Conservation (phyloP, 2,797 vertebrate species). For the Mormyrus proboscirostris region DNA sequence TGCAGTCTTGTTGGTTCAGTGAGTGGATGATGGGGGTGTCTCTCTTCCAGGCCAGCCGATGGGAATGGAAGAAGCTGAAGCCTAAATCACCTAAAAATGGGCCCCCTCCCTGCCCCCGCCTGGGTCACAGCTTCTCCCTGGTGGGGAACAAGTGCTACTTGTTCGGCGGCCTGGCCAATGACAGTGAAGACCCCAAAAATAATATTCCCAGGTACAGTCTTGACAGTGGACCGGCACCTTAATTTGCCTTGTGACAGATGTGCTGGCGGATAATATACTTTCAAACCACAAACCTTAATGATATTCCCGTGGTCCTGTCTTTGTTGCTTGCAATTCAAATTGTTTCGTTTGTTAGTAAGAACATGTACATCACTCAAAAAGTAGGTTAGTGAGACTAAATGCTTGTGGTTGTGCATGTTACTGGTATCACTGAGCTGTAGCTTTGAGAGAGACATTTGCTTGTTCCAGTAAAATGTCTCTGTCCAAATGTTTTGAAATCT, state of each 20-base stretch:
- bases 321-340: background rate
- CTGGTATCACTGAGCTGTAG: background rate
- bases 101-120: slow-evolving; percentile 84
- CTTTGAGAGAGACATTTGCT: background rate
- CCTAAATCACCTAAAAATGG: slow-evolving; percentile 93
- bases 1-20: background rate
- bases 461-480: background rate
- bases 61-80: slow-evolving; percentile 96
- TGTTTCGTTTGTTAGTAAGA: background rate
- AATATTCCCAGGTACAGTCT: slow-evolving; percentile 84
- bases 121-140: slow-evolving; percentile 91
- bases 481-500: background rate
- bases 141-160: slow-evolving; percentile 95
- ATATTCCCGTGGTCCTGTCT: background rate
- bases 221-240: background rate
- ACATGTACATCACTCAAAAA: background rate
- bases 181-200: slow-evolving; percentile 94
- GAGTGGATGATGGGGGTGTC: background rate
- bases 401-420: background rate
- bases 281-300: background rate
- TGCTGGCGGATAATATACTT: background rate
- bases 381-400: background rate
- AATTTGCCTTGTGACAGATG: background rate
- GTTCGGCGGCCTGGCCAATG: slow-evolving; percentile 89
- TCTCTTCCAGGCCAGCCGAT: slow-evolving; percentile 77